These are phyloP conservation scores for Ruditapes philippinarum DNA, from an alignment of 1,140 invertebrate species.

Conservation along the genomic window DNA sequence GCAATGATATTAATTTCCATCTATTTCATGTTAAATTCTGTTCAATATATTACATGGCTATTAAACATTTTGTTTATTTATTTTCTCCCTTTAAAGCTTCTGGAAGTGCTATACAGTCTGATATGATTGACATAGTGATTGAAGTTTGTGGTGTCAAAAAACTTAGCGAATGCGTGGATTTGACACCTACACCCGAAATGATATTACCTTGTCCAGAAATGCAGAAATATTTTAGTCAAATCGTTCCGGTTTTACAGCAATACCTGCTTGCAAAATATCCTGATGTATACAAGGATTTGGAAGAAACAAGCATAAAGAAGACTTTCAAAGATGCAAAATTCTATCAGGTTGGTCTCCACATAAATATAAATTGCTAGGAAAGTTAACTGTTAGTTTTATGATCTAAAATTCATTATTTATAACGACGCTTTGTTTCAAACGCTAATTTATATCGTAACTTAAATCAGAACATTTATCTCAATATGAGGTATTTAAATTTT, in stretches of 20 bases:
- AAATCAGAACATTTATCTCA: not conserved
- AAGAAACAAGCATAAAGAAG: conserved; percentile 65
- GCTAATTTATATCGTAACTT: too few species aligned
- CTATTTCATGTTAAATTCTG: too few species aligned
- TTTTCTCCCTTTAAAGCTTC: not conserved
- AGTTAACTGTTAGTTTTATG: too few species aligned
- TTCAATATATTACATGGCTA: too few species aligned
- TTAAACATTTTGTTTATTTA: too few species aligned
- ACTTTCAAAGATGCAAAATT: conserved; percentile 75
- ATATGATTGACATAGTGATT: conserved; percentile 70
- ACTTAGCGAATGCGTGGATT: conserved; percentile 74
- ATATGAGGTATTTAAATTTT: not conserved
- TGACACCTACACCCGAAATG: conserved; percentile 73
- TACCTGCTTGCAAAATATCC: conserved; percentile 73
- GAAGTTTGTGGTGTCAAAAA: conserved; percentile 73
- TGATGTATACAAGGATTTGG: conserved; percentile 71
- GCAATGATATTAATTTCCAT: too few species aligned
- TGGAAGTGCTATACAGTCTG: conserved; percentile 25
- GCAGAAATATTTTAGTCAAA: conserved; percentile 76
- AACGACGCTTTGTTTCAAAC: too few species aligned
- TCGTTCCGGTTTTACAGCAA: conserved; percentile 79
- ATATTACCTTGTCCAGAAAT: conserved; percentile 76
- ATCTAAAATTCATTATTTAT: too few species aligned
- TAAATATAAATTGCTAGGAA: not conserved
- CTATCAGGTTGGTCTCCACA: conserved; percentile 78